phyloP scores from a whole-genome alignment of 2,797 vertebrate species.

The Pempheris klunzingeri region DNA sequence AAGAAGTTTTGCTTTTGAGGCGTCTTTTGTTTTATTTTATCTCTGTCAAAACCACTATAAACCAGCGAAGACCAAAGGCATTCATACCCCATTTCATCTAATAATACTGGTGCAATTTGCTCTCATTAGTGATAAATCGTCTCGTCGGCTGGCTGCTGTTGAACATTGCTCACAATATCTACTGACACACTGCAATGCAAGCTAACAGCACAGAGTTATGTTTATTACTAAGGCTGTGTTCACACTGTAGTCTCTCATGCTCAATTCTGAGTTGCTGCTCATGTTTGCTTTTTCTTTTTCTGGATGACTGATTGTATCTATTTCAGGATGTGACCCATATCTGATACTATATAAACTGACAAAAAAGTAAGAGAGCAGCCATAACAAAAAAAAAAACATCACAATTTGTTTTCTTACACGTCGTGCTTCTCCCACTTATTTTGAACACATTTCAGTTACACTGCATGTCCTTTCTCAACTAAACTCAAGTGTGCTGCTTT shows the following conservation, averaged over 20 bases:
- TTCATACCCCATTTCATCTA: constrained; percentile 8
- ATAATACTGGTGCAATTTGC: constrained; percentile 16
- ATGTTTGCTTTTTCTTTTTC: background rate
- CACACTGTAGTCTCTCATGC: constrained; percentile 2
- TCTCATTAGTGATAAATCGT: constrained; percentile 29
- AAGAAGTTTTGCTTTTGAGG: constrained; percentile 48
- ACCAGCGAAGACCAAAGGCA: constrained; percentile 18
- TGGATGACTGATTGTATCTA: constrained; percentile 40
- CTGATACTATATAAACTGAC: constrained; percentile 50
- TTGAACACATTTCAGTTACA: constrained; percentile 33
- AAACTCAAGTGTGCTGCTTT: constrained; percentile 12
- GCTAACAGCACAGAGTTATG: background rate
- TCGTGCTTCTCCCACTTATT: constrained; percentile 28
- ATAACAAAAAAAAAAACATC: constrained; percentile 29
- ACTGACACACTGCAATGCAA: background rate
- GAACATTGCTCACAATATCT: constrained; percentile 12
- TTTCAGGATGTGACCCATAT: constrained; percentile 53
- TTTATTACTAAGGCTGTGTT: background rate
- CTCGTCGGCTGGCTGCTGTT: constrained; percentile 18
- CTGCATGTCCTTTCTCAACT: background rate
- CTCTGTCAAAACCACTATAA: constrained; percentile 21
- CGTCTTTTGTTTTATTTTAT: constrained; percentile 38
- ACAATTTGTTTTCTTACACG: constrained; percentile 34
- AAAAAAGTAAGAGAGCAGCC: constrained; percentile 31
- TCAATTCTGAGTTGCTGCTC: constrained; percentile 30